Evolutionary conservation across 2,888 invertebrate genomes (phyloP).

Genomic region (Amphipyra tragopoginis): DNA sequence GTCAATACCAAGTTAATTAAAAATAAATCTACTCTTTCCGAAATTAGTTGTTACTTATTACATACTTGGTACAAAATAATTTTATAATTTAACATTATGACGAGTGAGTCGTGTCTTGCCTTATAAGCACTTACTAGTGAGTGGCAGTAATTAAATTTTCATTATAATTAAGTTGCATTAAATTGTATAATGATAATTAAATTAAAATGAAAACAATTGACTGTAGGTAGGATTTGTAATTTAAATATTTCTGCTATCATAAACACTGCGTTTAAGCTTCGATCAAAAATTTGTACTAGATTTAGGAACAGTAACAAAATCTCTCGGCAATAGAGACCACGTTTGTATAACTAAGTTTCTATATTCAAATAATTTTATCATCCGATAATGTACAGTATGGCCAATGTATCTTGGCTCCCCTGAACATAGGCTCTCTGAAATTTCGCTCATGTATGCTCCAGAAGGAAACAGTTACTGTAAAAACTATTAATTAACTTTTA

Average conservation of each 20-base stretch:
- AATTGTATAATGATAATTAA: conserved; percentile 28
- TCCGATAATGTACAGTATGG: no score
- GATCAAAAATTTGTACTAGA: no score
- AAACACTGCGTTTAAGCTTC: conserved; percentile 24
- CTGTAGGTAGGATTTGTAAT: conserved; percentile 40
- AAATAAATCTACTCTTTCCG: not conserved
- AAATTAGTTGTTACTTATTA: no score
- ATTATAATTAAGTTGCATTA: conserved; percentile 29
- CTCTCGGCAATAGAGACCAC: no score
- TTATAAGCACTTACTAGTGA: conserved; percentile 34
- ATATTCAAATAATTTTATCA: no score
- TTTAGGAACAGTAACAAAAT: no score
- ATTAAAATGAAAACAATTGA: conserved; percentile 38
- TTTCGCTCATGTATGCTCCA: no score
- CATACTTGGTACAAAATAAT: conserved; percentile 51
- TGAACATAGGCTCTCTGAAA: no score
- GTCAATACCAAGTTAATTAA: conserved; percentile 35
- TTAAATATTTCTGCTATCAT: conserved; percentile 35
- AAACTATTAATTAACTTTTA: no score
- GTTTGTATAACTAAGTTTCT: no score
- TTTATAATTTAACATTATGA: conserved; percentile 41
- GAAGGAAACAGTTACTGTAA: no score
- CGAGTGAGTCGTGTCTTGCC: conserved; percentile 57
- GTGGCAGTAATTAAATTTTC: conserved; percentile 34
- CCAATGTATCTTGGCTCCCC: no score